Conservation (phyloP, 2,797 vertebrate species). For the Lagocephalus sceleratus region DNA sequence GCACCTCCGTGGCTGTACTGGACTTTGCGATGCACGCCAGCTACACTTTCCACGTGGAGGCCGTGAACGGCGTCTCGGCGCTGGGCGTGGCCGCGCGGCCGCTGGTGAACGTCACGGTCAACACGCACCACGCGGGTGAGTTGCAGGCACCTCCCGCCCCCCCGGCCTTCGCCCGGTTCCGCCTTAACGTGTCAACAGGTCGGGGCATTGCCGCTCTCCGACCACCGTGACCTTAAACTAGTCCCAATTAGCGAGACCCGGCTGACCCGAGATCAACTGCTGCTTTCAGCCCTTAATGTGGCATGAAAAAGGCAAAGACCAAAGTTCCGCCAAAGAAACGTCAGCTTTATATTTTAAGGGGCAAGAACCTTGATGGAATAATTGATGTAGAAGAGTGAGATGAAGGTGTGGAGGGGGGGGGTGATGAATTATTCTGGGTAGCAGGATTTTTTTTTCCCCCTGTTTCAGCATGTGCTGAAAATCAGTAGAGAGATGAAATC, state of each 20-base stretch:
- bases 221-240: conserved; percentile 32
- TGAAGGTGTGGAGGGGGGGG: conserved; percentile 26
- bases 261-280: conserved; percentile 36
- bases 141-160: conserved; percentile 25
- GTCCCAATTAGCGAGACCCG: conserved; percentile 38
- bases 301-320: conserved; percentile 35
- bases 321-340: conserved; percentile 24
- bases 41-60: conserved; percentile 96
- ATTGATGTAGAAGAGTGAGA: conserved; percentile 45
- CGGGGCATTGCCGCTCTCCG: conserved; percentile 28
- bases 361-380: conserved; percentile 48
- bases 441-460: conserved; percentile 27
- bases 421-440: conserved; percentile 45
- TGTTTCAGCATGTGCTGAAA: conserved; percentile 18
- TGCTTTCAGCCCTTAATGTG: conserved; percentile 11
- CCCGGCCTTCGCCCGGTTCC: conserved; percentile 2
- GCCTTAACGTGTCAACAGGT: conserved; percentile 30
- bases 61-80: conserved; percentile 89
- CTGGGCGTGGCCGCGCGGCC: conserved; percentile 83
- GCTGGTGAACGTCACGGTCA: conserved; percentile 87
- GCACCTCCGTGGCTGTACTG: conserved; percentile 87
- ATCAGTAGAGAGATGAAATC: conserved; percentile 13
- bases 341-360: conserved; percentile 30
- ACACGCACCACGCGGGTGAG: conserved; percentile 91
- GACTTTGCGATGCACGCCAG: conserved; percentile 89